Evolutionary conservation across 2,113 vertebrate genomes (phyloP), one percentile per base, ranked within the genome.

Genomic region (Excalfactoria chinensis): DNA sequence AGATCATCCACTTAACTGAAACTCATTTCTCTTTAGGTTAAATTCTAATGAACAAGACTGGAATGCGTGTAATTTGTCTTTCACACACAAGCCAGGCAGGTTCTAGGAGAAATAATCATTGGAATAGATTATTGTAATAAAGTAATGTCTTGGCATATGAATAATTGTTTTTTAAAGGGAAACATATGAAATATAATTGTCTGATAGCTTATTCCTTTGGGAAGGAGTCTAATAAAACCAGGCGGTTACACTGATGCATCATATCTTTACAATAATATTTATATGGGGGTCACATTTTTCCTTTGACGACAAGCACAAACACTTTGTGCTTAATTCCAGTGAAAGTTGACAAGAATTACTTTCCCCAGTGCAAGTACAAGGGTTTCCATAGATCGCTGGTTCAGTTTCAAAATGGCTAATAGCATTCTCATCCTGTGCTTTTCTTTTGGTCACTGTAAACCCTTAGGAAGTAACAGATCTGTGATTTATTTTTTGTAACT

Each of bases 191-290:
- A 93, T 88, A 70, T 94, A 93, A 77, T 95, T 95, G 84, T 93
- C 84, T 92, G 86, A 89, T 93, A 95, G 92, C 66, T 95, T 88
- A 60, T 93, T 91, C 94, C 79, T 87, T 59, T 84, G 79, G 86
- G 81, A 93, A 94, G 93, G 80, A 86, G 49, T 93, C 91, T 94
- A 96, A 97, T 95, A 89, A 95, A 88, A 73, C 63, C 68, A 96
- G 90, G 95, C 60, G 95, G 89, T 94, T 84, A 82, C 83, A 75
- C 34, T 88, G 93, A 93, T 94, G 68, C 85, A 92, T 90, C 68
- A 85, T 81, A 92, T 94, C 95, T 75, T 89, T 84, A 70, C 44
- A 35, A 70, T 69, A 90, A 79, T 76, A 62, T 96, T 97, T 92
- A 79, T 94, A 93, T 86, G 90, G n/a, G 58, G 49, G 71, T 94